Evolutionary conservation across 2,113 vertebrate genomes (phyloP).

Genomic region (Strix uralensis): DNA sequence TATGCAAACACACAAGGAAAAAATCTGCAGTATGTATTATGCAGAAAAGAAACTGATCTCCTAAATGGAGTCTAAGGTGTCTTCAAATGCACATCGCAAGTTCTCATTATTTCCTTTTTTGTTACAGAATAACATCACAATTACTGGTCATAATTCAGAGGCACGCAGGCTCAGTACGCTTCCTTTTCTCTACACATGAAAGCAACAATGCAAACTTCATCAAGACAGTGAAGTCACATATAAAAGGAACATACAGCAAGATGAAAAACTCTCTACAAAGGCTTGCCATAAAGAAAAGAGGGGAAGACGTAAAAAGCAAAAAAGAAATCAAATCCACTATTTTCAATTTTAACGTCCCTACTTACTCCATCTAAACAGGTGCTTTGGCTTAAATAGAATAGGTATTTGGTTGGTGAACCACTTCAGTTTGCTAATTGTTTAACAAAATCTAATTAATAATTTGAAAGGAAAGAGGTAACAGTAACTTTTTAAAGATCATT

Average conservation of each 20-base stretch:
- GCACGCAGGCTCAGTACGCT: not conserved
- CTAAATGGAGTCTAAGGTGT: not conserved
- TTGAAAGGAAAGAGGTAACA: not conserved
- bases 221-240: not conserved
- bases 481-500: not conserved
- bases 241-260: not conserved
- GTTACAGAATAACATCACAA: not conserved
- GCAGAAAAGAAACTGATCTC: not conserved
- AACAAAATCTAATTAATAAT: not conserved
- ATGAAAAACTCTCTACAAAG: not conserved
- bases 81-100: not conserved
- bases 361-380: not conserved
- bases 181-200: not conserved
- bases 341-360: not conserved
- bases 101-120: not conserved
- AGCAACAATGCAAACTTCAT: not conserved
- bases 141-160: not conserved
- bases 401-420: not conserved
- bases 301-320: not conserved
- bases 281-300: not conserved
- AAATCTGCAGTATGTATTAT: not conserved
- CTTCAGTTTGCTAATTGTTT: not conserved
- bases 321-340: not conserved
- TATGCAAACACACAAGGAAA: not conserved
- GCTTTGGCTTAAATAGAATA: not conserved